Percentiles rank a stretch among this genome's conserved stretches.
These are phyloP conservation scores for Pseudococcus longispinus DNA, from an alignment of 2,888 invertebrate genomes.

Conservation along the genomic window DNA sequence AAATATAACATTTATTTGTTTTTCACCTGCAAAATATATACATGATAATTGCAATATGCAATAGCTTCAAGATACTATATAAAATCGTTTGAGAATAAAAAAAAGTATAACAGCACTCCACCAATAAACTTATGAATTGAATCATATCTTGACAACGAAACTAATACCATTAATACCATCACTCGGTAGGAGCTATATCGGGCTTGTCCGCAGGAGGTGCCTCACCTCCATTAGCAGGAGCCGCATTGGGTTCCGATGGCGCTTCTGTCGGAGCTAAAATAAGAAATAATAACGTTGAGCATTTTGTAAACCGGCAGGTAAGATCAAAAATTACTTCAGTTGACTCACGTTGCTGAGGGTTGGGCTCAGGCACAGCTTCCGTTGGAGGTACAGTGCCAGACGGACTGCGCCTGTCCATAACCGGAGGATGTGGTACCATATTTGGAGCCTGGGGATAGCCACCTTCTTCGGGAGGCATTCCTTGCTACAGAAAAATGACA, in stretches of 20 bases:
- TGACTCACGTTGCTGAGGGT: conserved; percentile 17
- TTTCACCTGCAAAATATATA: background rate
- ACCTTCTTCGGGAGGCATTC: conserved; percentile 18
- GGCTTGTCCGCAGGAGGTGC: conserved; percentile 58
- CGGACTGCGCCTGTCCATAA: conserved; percentile 25
- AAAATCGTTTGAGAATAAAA: background rate
- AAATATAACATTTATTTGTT: background rate
- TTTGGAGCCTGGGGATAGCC: conserved; percentile 13
- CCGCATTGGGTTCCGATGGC: background rate
- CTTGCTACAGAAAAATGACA: background rate
- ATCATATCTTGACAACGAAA: background rate
- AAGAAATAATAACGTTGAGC: background rate
- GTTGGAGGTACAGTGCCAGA: background rate
- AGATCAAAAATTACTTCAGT: too few relatives aligned
- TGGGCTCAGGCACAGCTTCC: background rate
- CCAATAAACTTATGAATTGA: background rate
- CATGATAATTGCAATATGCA: background rate
- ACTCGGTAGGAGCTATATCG: conserved; percentile 19
- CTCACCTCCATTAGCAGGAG: conserved; percentile 56
- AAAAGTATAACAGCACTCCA: background rate
- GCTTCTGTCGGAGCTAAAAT: conserved; percentile 7
- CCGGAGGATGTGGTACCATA: background rate
- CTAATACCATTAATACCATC: background rate
- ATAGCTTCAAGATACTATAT: background rate
- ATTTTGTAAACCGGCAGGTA: too few relatives aligned